These are phyloP conservation scores for Glaucopsyche alexis DNA, from an alignment of 2,888 invertebrate genomes.

Conservation along the genomic window DNA sequence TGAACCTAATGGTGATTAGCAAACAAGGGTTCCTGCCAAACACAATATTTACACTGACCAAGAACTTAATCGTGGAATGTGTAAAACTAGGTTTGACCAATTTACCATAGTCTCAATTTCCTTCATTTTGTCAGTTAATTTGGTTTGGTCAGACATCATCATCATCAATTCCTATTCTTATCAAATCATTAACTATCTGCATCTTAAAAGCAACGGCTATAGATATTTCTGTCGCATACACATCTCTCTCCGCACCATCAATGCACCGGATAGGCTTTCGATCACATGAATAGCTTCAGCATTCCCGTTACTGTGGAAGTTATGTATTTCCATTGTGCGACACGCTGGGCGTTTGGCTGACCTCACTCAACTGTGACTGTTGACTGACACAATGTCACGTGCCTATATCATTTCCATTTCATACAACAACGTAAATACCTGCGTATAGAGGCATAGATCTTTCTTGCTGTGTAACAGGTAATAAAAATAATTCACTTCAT, in stretches of 20 bases:
- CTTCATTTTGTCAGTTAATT: not conserved
- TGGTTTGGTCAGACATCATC: not conserved
- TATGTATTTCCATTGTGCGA: slow-evolving; percentile 10
- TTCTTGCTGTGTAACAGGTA: too few relatives aligned
- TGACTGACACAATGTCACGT: not conserved
- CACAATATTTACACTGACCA: not conserved
- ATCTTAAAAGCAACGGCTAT: not conserved
- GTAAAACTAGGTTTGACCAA: not conserved
- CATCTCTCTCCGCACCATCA: not conserved
- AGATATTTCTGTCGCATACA: not conserved
- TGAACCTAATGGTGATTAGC: not conserved
- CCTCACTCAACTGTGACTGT: slow-evolving; percentile 1
- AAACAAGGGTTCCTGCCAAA: slow-evolving; percentile 1
- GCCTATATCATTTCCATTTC: not conserved
- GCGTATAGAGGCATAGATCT: not conserved
- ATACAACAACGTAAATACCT: not conserved
- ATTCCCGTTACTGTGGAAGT: slow-evolving; percentile 6
- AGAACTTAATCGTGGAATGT: not conserved
- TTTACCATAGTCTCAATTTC: not conserved
- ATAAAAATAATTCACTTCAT: too few relatives aligned
- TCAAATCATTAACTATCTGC: too few relatives aligned
- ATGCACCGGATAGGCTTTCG: slow-evolving; percentile 3
- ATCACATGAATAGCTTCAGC: slow-evolving; percentile 13
- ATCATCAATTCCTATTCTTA: not conserved
- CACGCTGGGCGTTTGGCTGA: not conserved